phyloP scores from a whole-genome alignment of 1,140 invertebrate species.

The Pachypsylla venusta region DNA sequence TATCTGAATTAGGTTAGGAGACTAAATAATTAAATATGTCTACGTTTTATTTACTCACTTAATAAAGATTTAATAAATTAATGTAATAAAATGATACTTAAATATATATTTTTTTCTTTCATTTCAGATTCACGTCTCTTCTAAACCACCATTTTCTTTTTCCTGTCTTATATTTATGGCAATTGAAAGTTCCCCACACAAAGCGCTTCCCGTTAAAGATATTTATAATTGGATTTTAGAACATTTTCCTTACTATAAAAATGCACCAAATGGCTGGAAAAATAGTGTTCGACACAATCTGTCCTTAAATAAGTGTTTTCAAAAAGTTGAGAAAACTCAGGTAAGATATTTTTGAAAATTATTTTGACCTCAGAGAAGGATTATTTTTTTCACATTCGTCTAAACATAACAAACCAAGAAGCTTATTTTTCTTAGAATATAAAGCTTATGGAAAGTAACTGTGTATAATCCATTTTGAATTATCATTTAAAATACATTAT shows the following conservation, averaged over 20 bases:
- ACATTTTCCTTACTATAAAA: constrained; percentile 93
- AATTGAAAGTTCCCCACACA: constrained; percentile 75
- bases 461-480: too few species aligned
- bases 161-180: constrained; percentile 96
- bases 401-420: too few species aligned
- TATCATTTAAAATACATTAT: too few species aligned
- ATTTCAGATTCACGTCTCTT: constrained; percentile 56
- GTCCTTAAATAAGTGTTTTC: constrained; percentile 92
- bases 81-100: not conserved
- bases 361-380: too few species aligned
- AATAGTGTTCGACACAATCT: constrained; percentile 93
- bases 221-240: constrained; percentile 96
- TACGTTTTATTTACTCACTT: too few species aligned
- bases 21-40: constrained; percentile 12
- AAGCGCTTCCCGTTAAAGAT: constrained; percentile 86
- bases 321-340: constrained; percentile 83
- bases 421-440: too few species aligned
- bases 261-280: constrained; percentile 94
- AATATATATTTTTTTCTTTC: constrained; percentile 6
- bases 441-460: too few species aligned
- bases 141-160: constrained; percentile 88
- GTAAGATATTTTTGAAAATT: too few species aligned
- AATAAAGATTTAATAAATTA: not conserved
- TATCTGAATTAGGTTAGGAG: too few species aligned
- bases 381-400: too few species aligned